Percentiles rank a stretch among this genome's conserved stretches.
phyloP scores from a whole-genome alignment of 2,113 vertebrate genomes.

The Rana temporaria region DNA sequence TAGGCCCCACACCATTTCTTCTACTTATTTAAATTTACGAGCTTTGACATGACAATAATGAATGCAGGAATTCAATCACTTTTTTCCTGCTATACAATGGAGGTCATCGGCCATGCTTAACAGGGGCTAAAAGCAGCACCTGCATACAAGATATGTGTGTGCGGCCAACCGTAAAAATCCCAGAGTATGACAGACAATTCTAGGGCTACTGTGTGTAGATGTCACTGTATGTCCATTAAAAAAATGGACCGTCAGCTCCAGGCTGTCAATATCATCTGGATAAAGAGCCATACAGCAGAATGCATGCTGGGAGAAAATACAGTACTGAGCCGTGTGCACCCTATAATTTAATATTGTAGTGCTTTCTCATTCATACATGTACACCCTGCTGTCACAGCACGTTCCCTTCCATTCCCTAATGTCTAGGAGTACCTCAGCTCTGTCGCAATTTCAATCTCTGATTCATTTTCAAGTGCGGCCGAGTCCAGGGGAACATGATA shows the following conservation, averaged over 20 bases:
- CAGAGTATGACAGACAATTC: no score
- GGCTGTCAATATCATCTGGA: not conserved
- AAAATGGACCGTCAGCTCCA: not conserved
- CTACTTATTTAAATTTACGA: no score
- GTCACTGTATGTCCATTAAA: not conserved
- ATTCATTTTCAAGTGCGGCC: conserved; percentile 48
- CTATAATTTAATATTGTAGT: conserved; percentile 11
- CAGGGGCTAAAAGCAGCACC: no score
- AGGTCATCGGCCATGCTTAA: no score
- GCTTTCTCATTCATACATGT: conserved; percentile 3
- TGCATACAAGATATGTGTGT: no score
- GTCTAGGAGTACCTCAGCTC: conserved; percentile 29
- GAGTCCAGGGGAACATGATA: conserved; percentile 28
- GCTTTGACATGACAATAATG: no score
- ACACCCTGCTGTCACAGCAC: conserved; percentile 12
- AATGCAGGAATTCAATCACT: no score
- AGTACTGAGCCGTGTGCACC: not conserved
- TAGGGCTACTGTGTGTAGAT: no score
- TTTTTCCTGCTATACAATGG: no score
- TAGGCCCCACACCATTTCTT: no score
- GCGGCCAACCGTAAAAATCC: no score
- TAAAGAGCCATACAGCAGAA: not conserved
- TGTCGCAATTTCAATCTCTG: conserved; percentile 45
- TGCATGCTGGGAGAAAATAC: not conserved
- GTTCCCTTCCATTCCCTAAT: conserved; percentile 23